Evolutionary conservation across 2,888 invertebrate species (phyloP).

Genomic region (Drosophila testacea): DNA sequence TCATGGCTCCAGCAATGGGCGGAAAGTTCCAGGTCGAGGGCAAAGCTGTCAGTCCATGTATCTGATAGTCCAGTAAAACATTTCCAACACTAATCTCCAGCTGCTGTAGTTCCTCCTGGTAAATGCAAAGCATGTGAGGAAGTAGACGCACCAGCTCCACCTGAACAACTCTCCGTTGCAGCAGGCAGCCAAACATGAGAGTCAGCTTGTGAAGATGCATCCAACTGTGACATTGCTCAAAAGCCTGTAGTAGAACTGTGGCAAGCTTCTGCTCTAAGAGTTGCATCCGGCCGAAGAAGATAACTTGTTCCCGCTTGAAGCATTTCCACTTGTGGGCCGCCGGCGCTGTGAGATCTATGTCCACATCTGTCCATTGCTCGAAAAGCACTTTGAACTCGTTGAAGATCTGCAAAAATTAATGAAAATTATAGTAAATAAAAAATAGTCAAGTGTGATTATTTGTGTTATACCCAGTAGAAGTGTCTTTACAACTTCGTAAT

Average conservation of each 20-base stretch:
- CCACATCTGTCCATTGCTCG: conserved; percentile 82
- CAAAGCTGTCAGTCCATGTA: conserved; percentile 57
- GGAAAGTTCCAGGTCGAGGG: conserved; percentile 87
- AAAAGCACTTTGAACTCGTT: conserved; percentile 82
- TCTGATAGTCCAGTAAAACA: conserved; percentile 72
- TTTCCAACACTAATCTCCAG: conserved; percentile 73
- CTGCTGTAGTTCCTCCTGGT: conserved; percentile 82
- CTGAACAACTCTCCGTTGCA: conserved; percentile 86
- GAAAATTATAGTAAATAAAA: background rate
- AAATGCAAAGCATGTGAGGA: conserved; percentile 85
- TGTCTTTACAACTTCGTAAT: no score
- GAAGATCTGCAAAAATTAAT: conserved; percentile 69
- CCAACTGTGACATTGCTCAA: conserved; percentile 87
- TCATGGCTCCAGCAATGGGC: conserved; percentile 89
- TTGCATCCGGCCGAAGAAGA: conserved; percentile 84
- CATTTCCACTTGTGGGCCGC: conserved; percentile 82
- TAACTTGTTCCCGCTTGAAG: conserved; percentile 86
- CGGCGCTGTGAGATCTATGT: conserved; percentile 77
- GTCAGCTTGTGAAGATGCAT: conserved; percentile 86
- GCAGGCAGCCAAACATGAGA: conserved; percentile 86
- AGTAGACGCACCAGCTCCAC: conserved; percentile 86
- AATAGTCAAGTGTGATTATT: no score
- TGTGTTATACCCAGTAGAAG: no score
- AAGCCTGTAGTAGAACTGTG: conserved; percentile 87
- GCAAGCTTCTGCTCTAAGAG: conserved; percentile 87